phyloP scores from a whole-genome alignment of 1,140 invertebrate genomes.

The Drosophila carrolli region DNA sequence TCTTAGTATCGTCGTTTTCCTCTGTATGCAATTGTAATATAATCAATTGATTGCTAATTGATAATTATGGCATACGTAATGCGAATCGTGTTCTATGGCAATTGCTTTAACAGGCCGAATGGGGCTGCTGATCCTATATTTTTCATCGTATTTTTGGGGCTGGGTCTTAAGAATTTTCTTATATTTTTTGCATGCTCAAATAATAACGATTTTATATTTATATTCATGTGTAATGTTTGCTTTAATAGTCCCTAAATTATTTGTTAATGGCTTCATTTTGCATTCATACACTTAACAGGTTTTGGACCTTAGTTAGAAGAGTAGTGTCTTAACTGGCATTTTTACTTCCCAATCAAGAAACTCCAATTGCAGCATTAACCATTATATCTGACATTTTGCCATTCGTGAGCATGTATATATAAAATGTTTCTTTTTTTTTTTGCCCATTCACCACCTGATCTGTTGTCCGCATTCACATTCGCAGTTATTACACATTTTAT shows the following conservation, averaged over 20 bases:
- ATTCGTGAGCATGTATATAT: not conserved
- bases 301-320: not conserved
- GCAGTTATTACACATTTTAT: conserved; percentile 54
- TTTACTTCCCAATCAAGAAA: not conserved
- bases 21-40: conserved; percentile 50
- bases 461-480: conserved; percentile 34
- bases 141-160: not conserved
- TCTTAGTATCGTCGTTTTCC: conserved; percentile 21
- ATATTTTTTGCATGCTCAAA: not conserved
- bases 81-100: conserved; percentile 23
- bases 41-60: conserved; percentile 82
- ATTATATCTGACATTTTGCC: conserved; percentile 17
- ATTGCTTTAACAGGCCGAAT: not conserved
- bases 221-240: not conserved
- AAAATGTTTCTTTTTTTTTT: not conserved
- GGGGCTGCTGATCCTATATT: conserved; percentile 1
- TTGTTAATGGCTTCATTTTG: not conserved
- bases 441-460: conserved; percentile 29
- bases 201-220: not conserved
- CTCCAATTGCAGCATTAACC: not conserved
- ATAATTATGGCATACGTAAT: conserved; percentile 75
- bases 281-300: no score
- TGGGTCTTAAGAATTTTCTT: not conserved
- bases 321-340: not conserved
- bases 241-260: no score